A percentile compares a stretch with the other conserved stretches of the same genome.
Evolutionary conservation across 1,140 invertebrate genomes (phyloP).

Genomic region (Lucilia sericata): DNA sequence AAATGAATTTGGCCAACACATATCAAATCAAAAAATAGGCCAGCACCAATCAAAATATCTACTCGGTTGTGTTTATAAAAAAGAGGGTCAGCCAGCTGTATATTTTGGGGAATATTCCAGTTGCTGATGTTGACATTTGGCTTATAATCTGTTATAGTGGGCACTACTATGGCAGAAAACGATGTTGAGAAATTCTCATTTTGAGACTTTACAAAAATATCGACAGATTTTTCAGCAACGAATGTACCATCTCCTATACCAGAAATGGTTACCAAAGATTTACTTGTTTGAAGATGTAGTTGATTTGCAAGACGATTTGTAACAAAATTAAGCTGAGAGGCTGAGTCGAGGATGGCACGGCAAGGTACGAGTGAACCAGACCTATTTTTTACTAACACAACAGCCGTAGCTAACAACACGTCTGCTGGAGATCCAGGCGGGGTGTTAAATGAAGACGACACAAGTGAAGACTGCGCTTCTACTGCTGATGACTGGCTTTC

Average conservation of each 20-base stretch:
- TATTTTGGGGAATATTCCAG: constrained; percentile 48
- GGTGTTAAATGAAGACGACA: neutral
- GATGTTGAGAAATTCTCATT: constrained; percentile 16
- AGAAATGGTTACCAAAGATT: neutral
- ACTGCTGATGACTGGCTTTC: neutral
- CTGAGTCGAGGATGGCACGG: constrained; percentile 36
- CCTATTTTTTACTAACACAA: constrained; percentile 33
- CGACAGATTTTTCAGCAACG: constrained; percentile 15
- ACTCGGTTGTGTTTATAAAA: constrained; percentile 51
- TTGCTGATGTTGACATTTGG: constrained; percentile 25
- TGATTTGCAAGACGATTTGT: constrained; percentile 29
- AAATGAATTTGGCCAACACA: constrained; percentile 54
- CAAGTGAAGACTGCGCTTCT: neutral
- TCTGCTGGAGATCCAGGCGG: neutral
- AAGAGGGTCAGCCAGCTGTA: constrained; percentile 52
- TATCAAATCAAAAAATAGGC: constrained; percentile 49
- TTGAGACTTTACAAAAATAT: constrained; percentile 12
- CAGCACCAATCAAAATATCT: constrained; percentile 56
- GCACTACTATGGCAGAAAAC: neutral
- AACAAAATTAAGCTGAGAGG: constrained; percentile 42
- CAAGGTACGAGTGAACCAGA: constrained; percentile 37
- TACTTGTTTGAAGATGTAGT: neutral
- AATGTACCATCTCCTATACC: constrained; percentile 30
- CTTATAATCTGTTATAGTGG: constrained; percentile 37
- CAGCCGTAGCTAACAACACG: constrained; percentile 38